Conservation (phyloP, 2,113 vertebrate genomes). For the Sceloporus undulatus region DNA sequence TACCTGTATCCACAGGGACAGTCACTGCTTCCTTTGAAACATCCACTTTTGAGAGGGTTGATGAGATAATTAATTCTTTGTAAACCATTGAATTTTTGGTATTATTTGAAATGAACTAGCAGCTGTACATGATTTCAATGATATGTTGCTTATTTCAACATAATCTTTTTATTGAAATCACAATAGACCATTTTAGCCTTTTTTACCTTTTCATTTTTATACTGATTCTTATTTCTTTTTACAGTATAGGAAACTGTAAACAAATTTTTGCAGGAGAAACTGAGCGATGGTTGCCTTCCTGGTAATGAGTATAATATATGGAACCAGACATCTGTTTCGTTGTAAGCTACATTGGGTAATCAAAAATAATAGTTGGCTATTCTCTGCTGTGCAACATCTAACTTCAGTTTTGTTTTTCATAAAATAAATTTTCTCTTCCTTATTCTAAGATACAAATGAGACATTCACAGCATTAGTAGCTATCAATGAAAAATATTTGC, state of each 20-base stretch:
- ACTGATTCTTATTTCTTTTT: constrained; percentile 21
- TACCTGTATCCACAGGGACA: too few species aligned
- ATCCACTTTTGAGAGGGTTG: background rate
- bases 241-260: constrained; percentile 30
- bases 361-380: background rate
- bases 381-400: constrained; percentile 15
- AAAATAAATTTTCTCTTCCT: constrained; percentile 13
- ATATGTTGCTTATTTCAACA: background rate
- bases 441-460: background rate
- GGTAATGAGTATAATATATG: constrained; percentile 8
- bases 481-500: background rate
- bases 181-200: background rate
- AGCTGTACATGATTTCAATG: background rate
- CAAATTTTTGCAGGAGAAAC: background rate
- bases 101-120: background rate
- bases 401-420: constrained; percentile 28
- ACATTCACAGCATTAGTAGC: background rate
- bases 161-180: background rate
- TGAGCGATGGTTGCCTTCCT: background rate
- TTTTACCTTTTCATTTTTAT: constrained; percentile 26
- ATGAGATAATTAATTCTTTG: background rate
- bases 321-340: constrained; percentile 33
- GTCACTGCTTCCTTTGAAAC: background rate
- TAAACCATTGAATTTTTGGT: background rate
- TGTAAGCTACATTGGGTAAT: constrained; percentile 33